A percentile compares a stretch with the other conserved stretches of the same genome.
Evolutionary conservation across 2,797 vertebrate species (phyloP).

Genomic region (Sebastes melanostomus): DNA sequence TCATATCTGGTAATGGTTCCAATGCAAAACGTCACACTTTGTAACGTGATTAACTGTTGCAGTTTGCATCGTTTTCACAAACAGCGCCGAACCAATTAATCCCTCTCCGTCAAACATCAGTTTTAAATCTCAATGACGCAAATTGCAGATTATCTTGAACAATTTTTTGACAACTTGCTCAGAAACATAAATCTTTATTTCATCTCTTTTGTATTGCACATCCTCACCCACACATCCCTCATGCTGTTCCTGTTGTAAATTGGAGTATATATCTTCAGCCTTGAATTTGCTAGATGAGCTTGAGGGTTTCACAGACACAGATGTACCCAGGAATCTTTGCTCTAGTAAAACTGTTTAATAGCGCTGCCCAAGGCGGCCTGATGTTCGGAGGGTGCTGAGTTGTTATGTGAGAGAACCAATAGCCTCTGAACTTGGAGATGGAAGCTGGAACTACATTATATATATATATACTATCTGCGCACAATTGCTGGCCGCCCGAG

Average conservation of each 20-base stretch:
- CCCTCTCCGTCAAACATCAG: constrained; percentile 28
- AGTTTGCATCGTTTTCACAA: constrained; percentile 45
- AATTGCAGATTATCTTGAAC: constrained; percentile 33
- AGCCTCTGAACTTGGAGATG: constrained; percentile 66
- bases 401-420: constrained; percentile 56
- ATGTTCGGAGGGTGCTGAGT: constrained; percentile 50
- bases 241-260: constrained; percentile 31
- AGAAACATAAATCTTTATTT: constrained; percentile 45
- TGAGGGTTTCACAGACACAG: constrained; percentile 54
- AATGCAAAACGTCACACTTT: constrained; percentile 11
- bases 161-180: constrained; percentile 42
- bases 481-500: constrained; percentile 60
- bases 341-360: constrained; percentile 66
- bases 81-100: constrained; percentile 30
- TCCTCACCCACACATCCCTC: constrained; percentile 45
- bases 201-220: constrained; percentile 37
- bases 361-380: constrained; percentile 48
- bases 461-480: constrained; percentile 47
- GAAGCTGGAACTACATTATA: constrained; percentile 63
- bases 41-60: constrained; percentile 56
- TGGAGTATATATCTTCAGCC: constrained; percentile 28
- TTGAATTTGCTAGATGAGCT: constrained; percentile 52
- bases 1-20: constrained; percentile 31
- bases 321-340: constrained; percentile 63
- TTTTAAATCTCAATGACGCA: constrained; percentile 46